Conservation (phyloP, 2,113 vertebrate genomes). For the Ptilonorhynchus violaceus region DNA sequence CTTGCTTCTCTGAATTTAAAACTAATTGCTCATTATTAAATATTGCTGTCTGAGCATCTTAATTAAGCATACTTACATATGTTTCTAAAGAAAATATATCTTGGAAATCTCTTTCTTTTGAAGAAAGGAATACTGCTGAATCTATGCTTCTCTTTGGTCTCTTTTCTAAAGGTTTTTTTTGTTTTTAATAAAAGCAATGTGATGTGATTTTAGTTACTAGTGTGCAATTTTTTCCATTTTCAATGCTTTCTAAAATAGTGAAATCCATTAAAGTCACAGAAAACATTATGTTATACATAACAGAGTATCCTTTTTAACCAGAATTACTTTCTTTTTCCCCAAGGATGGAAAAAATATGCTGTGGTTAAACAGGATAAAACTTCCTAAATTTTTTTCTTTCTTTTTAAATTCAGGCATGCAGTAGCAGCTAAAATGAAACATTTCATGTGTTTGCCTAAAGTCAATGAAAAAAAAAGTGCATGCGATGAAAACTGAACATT, state of each 20-base stretch:
- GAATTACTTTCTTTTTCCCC: conserved; percentile 15
- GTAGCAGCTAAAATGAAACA: conserved; percentile 16
- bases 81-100: neutral
- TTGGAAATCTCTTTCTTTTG: neutral
- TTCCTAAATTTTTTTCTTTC: conserved; percentile 17
- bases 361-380: conserved; percentile 53
- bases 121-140: neutral
- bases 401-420: conserved; percentile 16
- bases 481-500: neutral
- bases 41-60: neutral
- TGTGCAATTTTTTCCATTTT: conserved; percentile 51
- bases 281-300: conserved; percentile 63
- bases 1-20: neutral
- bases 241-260: conserved; percentile 55
- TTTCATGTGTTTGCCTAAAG: neutral
- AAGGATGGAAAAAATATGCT: conserved; percentile 48
- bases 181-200: conserved; percentile 52
- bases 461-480: neutral
- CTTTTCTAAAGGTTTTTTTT: neutral
- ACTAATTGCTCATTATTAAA: neutral
- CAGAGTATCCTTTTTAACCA: conserved; percentile 60
- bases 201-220: conserved; percentile 49
- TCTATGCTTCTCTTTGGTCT: neutral
- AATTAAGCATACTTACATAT: neutral
- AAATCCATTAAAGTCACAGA: conserved; percentile 45